Evolutionary conservation across 2,797 vertebrate genomes (phyloP), one percentile per base, ranked within the genome.

Genomic region (Gymnopithys bicolor): DNA sequence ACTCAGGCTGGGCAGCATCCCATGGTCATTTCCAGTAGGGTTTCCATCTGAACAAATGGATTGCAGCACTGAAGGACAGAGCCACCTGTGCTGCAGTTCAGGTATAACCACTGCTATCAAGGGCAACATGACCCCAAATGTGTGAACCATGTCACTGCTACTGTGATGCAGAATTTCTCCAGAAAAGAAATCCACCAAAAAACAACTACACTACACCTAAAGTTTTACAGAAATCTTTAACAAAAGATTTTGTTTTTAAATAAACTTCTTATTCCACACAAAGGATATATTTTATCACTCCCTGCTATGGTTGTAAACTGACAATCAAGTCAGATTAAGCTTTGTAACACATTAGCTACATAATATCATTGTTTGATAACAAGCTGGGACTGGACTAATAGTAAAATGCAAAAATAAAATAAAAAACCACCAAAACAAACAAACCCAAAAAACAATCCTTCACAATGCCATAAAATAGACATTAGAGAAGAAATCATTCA

Each of bases 111-210:
- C 22, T 3, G 7, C 46, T 69, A 1, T 3, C 13, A 16, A 52
- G 23, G 13, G 25, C 27, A 66, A 10, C 6, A 9, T 1, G 1
- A 48, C 45, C 45, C 28, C 63, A 10, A 70, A 55, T 4, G 2
- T 25, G 25, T 9, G 5, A 12, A 12, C 21, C 8, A 7, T 17
- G 6, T 23, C 60, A n/a, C 10, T 51, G 33, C 8, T 84, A 33
- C 10, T 41, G 32, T 25, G 45, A 45, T 12, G 41, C 3, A 63
- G 13, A 52, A 74, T 60, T 63, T 3, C 7, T 37, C 13, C 1
- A 1, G 3, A 2, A 16, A 21, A 2, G 41, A n/a, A 41, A 25
- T 2, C 1, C 11, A 55, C 15, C 2, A 13, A 27, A 37, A 58
- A 13, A 11, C 25, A 69, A 14, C 18, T 63, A 3, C 2, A 8